phyloP scores from a whole-genome alignment of 2,888 invertebrate genomes.

The Ethmia dodecea region DNA sequence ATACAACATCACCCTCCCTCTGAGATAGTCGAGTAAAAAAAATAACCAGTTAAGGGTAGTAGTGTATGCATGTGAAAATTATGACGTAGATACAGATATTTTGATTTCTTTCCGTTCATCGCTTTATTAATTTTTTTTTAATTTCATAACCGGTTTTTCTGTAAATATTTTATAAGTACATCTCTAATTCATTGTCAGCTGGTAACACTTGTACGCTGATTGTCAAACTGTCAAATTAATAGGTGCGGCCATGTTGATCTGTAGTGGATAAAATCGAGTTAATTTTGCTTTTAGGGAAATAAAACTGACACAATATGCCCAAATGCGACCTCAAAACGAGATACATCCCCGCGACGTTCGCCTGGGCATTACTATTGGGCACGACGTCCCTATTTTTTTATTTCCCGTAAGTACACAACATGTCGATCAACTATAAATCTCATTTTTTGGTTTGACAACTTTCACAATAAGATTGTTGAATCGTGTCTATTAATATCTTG shows the following conservation, averaged over 20 bases:
- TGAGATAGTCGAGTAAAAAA: no score
- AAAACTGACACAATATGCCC: constrained; percentile 86
- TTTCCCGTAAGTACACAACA: constrained; percentile 93
- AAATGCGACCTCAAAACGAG: constrained; percentile 98
- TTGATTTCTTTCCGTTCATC: no score
- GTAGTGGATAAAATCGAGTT: constrained; percentile 69
- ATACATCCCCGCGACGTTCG: constrained; percentile 98
- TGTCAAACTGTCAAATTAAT: constrained; percentile 60
- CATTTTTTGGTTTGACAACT: constrained; percentile 69
- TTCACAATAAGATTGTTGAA: constrained; percentile 64
- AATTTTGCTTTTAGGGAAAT: constrained; percentile 65
- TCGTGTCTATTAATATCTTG: constrained; percentile 64
- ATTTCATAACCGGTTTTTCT: constrained; percentile 1
- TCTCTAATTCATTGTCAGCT: background rate
- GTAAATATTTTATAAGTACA: background rate
- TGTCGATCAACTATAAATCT: constrained; percentile 52
- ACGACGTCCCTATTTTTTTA: constrained; percentile 97
- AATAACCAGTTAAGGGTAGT: no score
- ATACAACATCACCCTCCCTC: no score
- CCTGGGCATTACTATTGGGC: constrained; percentile 96
- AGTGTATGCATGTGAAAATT: no score
- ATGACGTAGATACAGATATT: no score
- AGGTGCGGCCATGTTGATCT: constrained; percentile 82
- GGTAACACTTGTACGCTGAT: constrained; percentile 30
- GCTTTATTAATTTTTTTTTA: background rate